phyloP scores from a whole-genome alignment of 2,888 invertebrate genomes.

The Epinotia bilunana region DNA sequence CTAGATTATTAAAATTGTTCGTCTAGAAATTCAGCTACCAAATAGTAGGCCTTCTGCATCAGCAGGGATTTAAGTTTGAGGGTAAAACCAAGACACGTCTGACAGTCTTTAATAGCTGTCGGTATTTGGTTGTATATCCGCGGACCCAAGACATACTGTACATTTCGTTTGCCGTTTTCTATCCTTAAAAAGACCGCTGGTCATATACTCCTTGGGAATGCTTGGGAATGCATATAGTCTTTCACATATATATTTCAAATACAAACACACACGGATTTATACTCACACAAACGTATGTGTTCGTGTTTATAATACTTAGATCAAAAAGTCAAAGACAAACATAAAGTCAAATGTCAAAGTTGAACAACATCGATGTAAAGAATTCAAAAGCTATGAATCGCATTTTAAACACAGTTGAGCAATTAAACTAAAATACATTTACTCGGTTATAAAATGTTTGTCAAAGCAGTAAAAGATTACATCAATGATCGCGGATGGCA shows the following conservation, averaged over 20 bases:
- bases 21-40: too few relatives aligned
- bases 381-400: conserved; percentile 3
- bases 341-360: neutral
- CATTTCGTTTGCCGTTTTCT: too few relatives aligned
- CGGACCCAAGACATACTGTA: too few relatives aligned
- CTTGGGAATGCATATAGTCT: too few relatives aligned
- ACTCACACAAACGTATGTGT: neutral
- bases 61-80: too few relatives aligned
- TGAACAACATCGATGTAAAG: neutral
- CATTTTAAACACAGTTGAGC: neutral
- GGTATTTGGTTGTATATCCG: too few relatives aligned
- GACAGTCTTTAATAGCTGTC: too few relatives aligned
- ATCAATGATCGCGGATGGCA: conserved; percentile 22
- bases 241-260: neutral
- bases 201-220: too few relatives aligned
- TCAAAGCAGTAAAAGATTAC: conserved; percentile 13
- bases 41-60: too few relatives aligned
- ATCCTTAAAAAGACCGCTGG: too few relatives aligned
- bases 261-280: neutral
- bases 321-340: neutral
- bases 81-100: too few relatives aligned
- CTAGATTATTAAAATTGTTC: too few relatives aligned
- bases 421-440: neutral
- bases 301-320: neutral
- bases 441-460: neutral